phyloP scores from a whole-genome alignment of 1,140 invertebrate genomes.

The Galleria mellonella region DNA sequence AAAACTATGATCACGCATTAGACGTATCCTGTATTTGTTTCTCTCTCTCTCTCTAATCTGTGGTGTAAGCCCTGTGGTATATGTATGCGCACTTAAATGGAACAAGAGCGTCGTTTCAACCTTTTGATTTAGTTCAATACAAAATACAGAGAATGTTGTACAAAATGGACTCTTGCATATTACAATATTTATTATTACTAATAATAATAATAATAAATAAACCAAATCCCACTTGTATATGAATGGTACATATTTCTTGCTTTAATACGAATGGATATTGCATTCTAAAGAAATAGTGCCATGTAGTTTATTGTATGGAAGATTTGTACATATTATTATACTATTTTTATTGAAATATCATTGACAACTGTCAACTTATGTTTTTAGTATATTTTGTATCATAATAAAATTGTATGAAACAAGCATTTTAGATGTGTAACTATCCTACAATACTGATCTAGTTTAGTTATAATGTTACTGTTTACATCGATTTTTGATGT shows the following conservation, averaged over 20 bases:
- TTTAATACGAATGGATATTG: conserved; percentile 28
- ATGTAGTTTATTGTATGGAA: conserved; percentile 48
- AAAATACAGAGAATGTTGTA: too few species aligned
- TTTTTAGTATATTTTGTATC: conserved; percentile 54
- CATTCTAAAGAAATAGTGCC: conserved; percentile 65
- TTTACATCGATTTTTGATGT: conserved; percentile 34
- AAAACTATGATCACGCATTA: too few species aligned
- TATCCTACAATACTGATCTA: conserved; percentile 24
- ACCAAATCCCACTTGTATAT: conserved; percentile 6
- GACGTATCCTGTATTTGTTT: too few species aligned
- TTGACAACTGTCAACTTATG: conserved; percentile 35
- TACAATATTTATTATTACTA: too few species aligned
- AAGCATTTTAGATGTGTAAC: conserved; percentile 37
- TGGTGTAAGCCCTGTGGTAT: too few species aligned
- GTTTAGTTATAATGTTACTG: conserved; percentile 33
- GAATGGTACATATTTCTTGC: conserved; percentile 50
- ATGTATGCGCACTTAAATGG: too few species aligned
- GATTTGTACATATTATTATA: conserved; percentile 50
- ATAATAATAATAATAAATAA: too few species aligned
- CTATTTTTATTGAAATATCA: conserved; percentile 54
- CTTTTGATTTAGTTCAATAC: too few species aligned
- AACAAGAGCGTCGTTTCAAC: too few species aligned
- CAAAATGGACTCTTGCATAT: too few species aligned
- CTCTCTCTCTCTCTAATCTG: too few species aligned
- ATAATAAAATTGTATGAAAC: conserved; percentile 43